These are phyloP conservation scores for Galemys pyrenaicus DNA, from an alignment of 2,113 vertebrate species.

Conservation along the genomic window DNA sequence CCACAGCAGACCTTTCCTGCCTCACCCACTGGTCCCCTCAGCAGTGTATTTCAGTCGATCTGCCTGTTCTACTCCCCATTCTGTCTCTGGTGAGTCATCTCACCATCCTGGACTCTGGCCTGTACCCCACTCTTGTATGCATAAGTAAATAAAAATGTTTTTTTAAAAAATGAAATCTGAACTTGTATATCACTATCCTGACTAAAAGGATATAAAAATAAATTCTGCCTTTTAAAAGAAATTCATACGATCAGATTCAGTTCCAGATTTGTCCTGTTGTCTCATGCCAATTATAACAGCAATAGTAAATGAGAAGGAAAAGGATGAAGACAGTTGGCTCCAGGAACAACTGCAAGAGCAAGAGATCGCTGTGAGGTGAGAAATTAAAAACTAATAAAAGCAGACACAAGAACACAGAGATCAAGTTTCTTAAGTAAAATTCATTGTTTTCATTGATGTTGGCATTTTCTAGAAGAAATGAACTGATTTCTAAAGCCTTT, in stretches of 20 bases:
- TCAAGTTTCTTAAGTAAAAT: neutral
- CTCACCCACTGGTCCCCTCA: no score
- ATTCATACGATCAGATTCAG: neutral
- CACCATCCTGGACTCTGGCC: no score
- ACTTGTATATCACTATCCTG: neutral
- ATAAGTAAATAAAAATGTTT: no score
- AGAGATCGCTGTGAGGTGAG: neutral
- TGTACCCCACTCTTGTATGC: no score
- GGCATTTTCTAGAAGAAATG: constrained; percentile 40
- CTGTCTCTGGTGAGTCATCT: no score
- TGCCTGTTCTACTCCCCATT: no score
- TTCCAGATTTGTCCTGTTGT: neutral
- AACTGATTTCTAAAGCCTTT: constrained; percentile 13
- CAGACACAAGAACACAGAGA: neutral
- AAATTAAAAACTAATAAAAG: constrained; percentile 33
- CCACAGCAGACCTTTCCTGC: no score
- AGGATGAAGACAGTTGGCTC: neutral
- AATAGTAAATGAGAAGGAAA: neutral
- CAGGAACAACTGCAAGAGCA: neutral
- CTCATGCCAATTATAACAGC: neutral
- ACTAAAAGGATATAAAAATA: neutral
- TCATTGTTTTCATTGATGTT: neutral
- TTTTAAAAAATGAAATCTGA: no score
- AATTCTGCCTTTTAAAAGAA: neutral
- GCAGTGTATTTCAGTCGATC: no score